Evolutionary conservation across 2,888 invertebrate species (phyloP), one percentile per base, ranked within the genome.

Genomic region (Tillus elongatus): DNA sequence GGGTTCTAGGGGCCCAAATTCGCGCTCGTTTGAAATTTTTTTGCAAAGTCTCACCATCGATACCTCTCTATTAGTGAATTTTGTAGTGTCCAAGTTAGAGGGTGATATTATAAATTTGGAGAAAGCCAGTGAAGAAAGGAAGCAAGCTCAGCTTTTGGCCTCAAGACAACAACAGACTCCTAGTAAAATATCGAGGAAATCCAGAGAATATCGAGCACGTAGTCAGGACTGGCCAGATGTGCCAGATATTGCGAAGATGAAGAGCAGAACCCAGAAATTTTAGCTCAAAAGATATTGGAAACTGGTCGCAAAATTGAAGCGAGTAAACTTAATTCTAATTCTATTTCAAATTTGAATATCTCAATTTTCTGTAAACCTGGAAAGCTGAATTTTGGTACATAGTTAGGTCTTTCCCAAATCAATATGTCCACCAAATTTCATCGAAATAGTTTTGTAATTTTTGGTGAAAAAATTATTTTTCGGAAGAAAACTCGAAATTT

Each of bases 211-310:
- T 50, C 73, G 88, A 11, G 79, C 83, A 3, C 74, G 89, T 2
- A 86, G 88, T 1, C 88, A 89, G 56, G 90, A 90, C 57, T 90
- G 90, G 90, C 89, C 89, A 0, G 88, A 89, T 52, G 83, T 90
- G 15, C 89, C 90, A 2, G 88, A 90, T 51, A 78, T 89, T 35
- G 86, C 84, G 1, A 90, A 89, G 65, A 90, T 90, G 86, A 90
- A 57, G 91, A 91, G 60, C 88, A 88, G 60, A 90, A 91, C 66
- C 90, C 90, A 0, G 90, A 90, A 63, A 75, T 90, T 35, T 67
- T 90, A 36, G 90, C 90, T 1, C 86, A 87, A 62, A 91, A 91
- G 62, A 90, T 91, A 47, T 67, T 90, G 24, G 90, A 90, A 64
- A 88, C 87, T 0, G 89, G 90, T 3, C 72, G 90, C 1, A 89